Conservation (phyloP, 2,113 vertebrate species). For the Muntiacus reevesi region DNA sequence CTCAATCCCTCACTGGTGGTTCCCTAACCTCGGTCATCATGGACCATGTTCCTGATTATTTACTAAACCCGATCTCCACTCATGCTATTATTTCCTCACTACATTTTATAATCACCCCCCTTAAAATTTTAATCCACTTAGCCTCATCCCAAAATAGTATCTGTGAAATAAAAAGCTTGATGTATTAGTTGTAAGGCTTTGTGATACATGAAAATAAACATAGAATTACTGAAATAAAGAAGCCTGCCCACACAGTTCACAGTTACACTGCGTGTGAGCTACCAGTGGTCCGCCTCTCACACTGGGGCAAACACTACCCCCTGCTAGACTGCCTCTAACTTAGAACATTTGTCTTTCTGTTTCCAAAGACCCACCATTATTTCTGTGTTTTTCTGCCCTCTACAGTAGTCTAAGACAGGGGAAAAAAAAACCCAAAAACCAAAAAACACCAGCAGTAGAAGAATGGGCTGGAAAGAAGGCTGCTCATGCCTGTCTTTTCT, state of each 20-base stretch:
- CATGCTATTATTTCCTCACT: background rate
- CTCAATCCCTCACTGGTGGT: background rate
- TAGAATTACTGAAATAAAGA: background rate
- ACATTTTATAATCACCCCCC: background rate
- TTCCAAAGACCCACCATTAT: background rate
- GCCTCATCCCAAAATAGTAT: background rate
- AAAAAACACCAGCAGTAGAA: background rate
- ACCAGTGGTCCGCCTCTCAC: too few species aligned
- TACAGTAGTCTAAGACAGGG: background rate
- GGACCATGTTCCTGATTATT: background rate
- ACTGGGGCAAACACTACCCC: background rate
- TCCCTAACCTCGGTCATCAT: background rate
- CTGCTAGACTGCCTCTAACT: background rate
- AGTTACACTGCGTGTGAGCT: fast-evolving
- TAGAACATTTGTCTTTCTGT: background rate
- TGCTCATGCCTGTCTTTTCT: background rate
- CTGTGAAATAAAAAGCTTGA: background rate
- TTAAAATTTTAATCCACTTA: background rate
- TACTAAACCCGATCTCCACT: background rate
- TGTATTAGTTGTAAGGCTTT: background rate
- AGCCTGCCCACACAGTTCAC: background rate
- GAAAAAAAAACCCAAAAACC: background rate
- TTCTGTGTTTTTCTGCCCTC: background rate
- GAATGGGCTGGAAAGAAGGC: background rate
- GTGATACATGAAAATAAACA: background rate